Evolutionary conservation across 2,113 vertebrate genomes (phyloP).

Genomic region (Platysternon megacephalum): DNA sequence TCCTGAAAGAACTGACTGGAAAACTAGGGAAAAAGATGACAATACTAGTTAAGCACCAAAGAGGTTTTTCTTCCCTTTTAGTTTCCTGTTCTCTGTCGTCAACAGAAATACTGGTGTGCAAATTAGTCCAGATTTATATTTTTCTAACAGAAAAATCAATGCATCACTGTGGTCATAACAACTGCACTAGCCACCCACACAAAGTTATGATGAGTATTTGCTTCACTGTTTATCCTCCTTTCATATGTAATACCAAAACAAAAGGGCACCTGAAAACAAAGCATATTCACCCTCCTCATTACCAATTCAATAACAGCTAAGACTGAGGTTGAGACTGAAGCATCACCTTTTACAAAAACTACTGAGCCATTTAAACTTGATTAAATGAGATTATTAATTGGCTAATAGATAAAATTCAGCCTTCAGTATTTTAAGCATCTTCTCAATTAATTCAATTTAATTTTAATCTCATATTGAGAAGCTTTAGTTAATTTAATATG

Average conservation of each 20-base stretch:
- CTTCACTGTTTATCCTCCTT: background rate
- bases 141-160: rapidly evolving
- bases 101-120: background rate
- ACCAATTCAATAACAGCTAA: background rate
- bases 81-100: background rate
- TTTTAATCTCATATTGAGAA: constrained; percentile 6
- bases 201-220: background rate
- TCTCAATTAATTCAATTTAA: background rate
- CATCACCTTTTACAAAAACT: background rate
- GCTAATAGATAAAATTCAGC: background rate
- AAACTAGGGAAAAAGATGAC: background rate
- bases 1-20: background rate
- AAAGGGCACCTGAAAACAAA: background rate
- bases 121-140: background rate
- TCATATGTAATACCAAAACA: background rate
- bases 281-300: background rate
- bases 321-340: background rate
- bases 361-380: background rate
- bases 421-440: background rate
- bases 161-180: background rate
- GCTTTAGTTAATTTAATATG: background rate
- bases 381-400: background rate
- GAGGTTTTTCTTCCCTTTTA: background rate
- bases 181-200: background rate
- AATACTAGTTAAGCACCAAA: background rate